Evolutionary conservation across 2,113 vertebrate genomes (phyloP), one percentile per base, ranked within the genome.

Genomic region (Aplodontia rufa): DNA sequence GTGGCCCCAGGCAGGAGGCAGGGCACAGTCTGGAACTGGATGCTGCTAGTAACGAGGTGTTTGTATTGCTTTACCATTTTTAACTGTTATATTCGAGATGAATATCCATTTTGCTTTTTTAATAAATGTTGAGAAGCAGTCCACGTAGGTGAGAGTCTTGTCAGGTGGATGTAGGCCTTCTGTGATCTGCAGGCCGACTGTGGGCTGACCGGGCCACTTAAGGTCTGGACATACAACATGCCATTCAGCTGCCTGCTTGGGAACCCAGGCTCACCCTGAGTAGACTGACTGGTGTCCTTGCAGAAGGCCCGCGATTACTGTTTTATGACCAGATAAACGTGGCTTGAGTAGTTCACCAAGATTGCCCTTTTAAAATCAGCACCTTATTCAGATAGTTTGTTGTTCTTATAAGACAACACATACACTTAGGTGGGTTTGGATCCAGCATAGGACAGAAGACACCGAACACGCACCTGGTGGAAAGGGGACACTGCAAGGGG

Each of bases 41-140:
- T 99, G 99, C 99, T 99, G 99, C 99, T 99, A 99, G 99, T 98
- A 98, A 99, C 98, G 98, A 98, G 98, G 98, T 97, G 98, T 99
- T 99, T 99, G 99, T 99, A 99, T 99, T 98, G 99, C 99, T 99
- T 99, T 99, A 98, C 98, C 99, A 99, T 98, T 98, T 98, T 99
- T 98, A 99, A 98, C 97, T 97, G 98, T 99, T 99, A 99, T 98
- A 98, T 99, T 99, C 98, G 98, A 98, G 98, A 99, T 98, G 98
- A 99, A 99, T 98, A 98, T 98, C 98, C 98, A 98, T 99, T 98
- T 98, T 98, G 98, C 99, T 99, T 99, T 99, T 99, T 98, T 98
- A 99, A 99, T 99, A 99, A 99, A 99, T 99, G 99, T 99, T 98
- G 94, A 97, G 98, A 98, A 98, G 94, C 93, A 97, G 98, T 78